These are phyloP conservation scores for Ostrea denselamellosa DNA, from an alignment of 1,140 invertebrate species.

Conservation along the genomic window DNA sequence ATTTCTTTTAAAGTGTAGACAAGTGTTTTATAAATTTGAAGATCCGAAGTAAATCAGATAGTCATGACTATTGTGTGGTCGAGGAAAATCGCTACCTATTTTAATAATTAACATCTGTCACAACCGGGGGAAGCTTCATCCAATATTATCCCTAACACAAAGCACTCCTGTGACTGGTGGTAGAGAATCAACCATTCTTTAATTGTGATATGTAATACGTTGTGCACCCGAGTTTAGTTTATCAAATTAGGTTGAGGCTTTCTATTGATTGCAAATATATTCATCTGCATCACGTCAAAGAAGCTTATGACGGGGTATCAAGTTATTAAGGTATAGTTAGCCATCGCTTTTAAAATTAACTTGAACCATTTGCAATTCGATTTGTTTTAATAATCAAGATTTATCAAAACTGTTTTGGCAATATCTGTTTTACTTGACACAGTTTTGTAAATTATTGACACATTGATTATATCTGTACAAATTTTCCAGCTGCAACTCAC, in stretches of 20 bases:
- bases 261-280: conserved; percentile 14
- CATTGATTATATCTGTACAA: background rate
- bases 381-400: background rate
- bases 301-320: background rate
- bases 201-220: too few species aligned
- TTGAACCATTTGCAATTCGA: background rate
- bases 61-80: too few species aligned
- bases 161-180: too few species aligned
- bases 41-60: too few species aligned
- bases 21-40: too few species aligned
- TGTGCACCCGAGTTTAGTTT: background rate
- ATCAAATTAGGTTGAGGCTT: background rate
- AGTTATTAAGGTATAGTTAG: background rate
- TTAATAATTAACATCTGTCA: too few species aligned
- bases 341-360: background rate
- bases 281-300: too few species aligned
- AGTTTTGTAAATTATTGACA: background rate
- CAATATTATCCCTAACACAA: too few species aligned
- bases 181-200: too few species aligned
- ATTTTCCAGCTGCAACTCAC: background rate
- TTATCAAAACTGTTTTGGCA: background rate
- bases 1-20: too few species aligned
- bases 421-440: conserved; percentile 12
- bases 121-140: too few species aligned
- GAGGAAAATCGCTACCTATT: too few species aligned